Conservation (phyloP, 2,113 vertebrate genomes). For the Poecile atricapillus region DNA sequence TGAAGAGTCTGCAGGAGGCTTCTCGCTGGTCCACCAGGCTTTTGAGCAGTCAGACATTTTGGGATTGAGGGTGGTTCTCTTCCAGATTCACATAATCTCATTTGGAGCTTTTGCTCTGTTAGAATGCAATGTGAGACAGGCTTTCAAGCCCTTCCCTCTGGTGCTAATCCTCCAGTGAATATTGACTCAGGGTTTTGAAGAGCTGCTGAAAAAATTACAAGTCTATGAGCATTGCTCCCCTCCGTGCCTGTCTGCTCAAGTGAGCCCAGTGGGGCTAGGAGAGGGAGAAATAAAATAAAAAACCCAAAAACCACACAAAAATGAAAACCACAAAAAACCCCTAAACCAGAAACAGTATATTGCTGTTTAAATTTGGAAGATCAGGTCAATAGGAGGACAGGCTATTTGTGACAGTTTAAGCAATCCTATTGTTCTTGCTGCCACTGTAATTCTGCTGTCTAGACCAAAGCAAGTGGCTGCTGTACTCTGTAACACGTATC, state of each 20-base stretch:
- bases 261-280: neutral
- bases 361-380: neutral
- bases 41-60: neutral
- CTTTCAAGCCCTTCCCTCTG: neutral
- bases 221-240: neutral
- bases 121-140: neutral
- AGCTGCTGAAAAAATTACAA: neutral
- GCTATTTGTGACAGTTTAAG: neutral
- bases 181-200: neutral
- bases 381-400: neutral
- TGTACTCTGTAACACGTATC: neutral
- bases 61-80: neutral
- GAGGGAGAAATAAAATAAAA: neutral
- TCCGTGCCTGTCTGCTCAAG: neutral
- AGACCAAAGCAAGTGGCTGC: neutral
- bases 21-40: neutral
- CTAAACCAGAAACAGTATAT: neutral
- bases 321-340: accelerated
- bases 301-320: accelerated
- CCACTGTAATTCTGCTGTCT: neutral
- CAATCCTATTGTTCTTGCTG: neutral
- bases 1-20: neutral
- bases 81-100: neutral
- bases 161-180: neutral
- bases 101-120: neutral